Conservation (phyloP, 2,888 invertebrate species). For the Lampropteryx suffumata region DNA sequence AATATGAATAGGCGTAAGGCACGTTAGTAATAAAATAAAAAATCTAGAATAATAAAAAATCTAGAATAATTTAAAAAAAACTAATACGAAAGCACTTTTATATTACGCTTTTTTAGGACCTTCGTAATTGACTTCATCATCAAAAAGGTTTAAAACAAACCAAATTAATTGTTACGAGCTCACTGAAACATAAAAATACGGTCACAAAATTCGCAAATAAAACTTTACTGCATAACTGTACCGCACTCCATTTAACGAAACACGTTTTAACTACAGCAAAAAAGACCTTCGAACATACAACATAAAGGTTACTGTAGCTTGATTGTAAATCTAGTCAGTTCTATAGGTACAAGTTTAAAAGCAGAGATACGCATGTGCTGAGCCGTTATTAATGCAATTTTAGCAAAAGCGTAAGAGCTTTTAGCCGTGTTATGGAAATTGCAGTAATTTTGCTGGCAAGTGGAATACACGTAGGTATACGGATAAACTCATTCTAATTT, state of each 20-base stretch:
- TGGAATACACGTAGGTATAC: no score
- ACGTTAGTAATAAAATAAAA: no score
- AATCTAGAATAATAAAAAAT: no score
- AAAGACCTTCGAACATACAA: not conserved
- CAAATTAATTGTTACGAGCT: no score
- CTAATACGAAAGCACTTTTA: no score
- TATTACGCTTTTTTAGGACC: no score
- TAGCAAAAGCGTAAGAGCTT: constrained; percentile 7
- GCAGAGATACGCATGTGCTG: constrained; percentile 7
- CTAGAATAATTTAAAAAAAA: no score
- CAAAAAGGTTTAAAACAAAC: no score
- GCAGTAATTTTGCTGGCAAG: no score
- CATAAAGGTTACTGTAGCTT: not conserved
- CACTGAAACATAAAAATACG: not conserved
- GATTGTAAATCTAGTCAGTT: not conserved
- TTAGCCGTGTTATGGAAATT: constrained; percentile 12
- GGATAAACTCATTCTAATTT: no score
- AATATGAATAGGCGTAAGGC: no score
- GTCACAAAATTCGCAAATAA: not conserved
- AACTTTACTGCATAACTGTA: constrained; percentile 3
- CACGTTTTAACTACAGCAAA: not conserved
- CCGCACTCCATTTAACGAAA: constrained; percentile 1
- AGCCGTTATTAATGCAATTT: constrained; percentile 13
- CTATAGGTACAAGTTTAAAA: not conserved
- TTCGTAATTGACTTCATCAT: no score